These are phyloP conservation scores for Ispidina picta DNA, from an alignment of 2,797 vertebrate genomes.

Conservation along the genomic window DNA sequence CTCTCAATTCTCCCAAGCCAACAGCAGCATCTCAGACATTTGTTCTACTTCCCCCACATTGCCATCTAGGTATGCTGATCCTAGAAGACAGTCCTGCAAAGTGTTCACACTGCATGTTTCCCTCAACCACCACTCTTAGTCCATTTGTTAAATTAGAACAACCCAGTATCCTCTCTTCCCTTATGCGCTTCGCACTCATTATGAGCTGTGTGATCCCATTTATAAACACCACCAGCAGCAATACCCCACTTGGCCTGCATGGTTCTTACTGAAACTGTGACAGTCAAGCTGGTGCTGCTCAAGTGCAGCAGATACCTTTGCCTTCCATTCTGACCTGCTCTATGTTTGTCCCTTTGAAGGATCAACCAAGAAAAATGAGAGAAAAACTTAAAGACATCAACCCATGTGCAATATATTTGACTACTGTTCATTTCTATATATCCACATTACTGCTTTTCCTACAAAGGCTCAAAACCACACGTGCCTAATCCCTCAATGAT, in stretches of 20 bases:
- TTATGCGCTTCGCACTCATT: neutral
- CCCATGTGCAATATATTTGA: neutral
- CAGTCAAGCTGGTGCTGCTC: neutral
- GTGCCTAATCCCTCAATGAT: neutral
- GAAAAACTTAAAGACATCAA: neutral
- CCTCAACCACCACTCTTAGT: neutral
- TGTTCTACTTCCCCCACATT: too few species aligned
- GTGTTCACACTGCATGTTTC: neutral
- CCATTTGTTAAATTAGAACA: neutral
- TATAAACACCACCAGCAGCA: neutral
- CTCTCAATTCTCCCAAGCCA: accelerated
- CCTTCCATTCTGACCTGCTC: neutral
- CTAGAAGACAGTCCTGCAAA: neutral
- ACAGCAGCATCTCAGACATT: neutral
- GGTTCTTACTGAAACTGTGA: neutral
- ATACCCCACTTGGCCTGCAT: neutral
- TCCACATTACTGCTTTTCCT: neutral
- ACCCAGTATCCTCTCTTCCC: neutral
- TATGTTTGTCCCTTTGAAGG: neutral
- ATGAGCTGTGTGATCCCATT: neutral
- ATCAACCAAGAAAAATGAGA: neutral
- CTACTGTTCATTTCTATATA: accelerated
- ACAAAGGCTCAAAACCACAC: neutral
- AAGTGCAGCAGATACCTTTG: neutral
- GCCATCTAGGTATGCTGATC: neutral